Conservation (phyloP, 1,140 invertebrate genomes). For the Hetaerina americana region DNA sequence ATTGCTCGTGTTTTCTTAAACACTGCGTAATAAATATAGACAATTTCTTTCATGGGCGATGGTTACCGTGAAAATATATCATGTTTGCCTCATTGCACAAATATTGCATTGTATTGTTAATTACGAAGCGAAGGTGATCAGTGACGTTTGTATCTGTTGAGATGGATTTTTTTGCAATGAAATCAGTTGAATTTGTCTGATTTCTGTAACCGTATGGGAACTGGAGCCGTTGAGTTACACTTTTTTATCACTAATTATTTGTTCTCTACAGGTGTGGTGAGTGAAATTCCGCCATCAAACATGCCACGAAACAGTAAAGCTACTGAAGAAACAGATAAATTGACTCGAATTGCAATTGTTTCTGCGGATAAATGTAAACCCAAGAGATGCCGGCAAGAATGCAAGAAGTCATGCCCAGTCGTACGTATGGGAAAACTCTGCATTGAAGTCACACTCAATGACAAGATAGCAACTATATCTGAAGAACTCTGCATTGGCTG, state of each 20-base stretch:
- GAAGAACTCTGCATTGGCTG: conserved; percentile 99
- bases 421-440: conserved; percentile 98
- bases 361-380: conserved; percentile 98
- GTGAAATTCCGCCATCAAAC: conserved; percentile 12
- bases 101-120: no score
- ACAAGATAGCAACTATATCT: conserved; percentile 94
- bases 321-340: conserved; percentile 73
- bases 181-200: no score
- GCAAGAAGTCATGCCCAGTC: conserved; percentile 97
- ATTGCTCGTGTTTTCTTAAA: not conserved
- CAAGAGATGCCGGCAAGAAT: conserved; percentile 96
- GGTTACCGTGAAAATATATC: no score
- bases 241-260: not conserved
- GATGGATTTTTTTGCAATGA: no score
- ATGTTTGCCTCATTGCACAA: no score
- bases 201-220: no score
- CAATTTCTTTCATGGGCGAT: no score
- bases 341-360: conserved; percentile 96
- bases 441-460: conserved; percentile 95
- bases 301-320: conserved; percentile 60
- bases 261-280: not conserved
- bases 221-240: not conserved
- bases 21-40: no score
- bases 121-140: no score
- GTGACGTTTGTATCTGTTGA: no score